Evolutionary conservation across 2,797 vertebrate genomes (phyloP).

Genomic region (Parauchenoglanis ngamensis): DNA sequence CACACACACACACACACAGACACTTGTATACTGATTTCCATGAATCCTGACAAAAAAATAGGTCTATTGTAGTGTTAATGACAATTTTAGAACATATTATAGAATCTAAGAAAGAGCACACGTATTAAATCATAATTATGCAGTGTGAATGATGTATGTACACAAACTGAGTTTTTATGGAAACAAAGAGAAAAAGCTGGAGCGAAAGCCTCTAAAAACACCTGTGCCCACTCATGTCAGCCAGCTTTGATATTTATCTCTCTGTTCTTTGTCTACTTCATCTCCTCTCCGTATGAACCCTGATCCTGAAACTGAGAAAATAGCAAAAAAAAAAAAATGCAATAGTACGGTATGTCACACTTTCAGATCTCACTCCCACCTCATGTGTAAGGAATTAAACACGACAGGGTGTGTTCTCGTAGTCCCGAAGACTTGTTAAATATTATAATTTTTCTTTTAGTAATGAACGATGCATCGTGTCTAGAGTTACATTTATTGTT

Average conservation of each 20-base stretch:
- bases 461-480: neutral
- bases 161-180: neutral
- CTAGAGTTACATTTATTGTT: neutral
- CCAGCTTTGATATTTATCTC: constrained; percentile 52
- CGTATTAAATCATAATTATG: neutral
- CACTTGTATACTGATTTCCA: constrained; percentile 37
- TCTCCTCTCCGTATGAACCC: constrained; percentile 22
- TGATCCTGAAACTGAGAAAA: neutral
- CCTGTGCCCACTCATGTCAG: constrained; percentile 41
- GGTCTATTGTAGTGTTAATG: neutral
- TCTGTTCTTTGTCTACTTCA: constrained; percentile 25
- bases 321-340: neutral
- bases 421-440: neutral
- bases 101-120: neutral
- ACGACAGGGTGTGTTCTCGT: neutral
- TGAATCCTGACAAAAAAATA: constrained; percentile 18
- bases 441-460: neutral
- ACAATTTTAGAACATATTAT: neutral
- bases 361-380: neutral
- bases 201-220: constrained; percentile 58
- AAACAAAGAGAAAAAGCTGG: constrained; percentile 40
- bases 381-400: neutral
- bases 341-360: neutral
- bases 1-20: constrained; percentile 14
- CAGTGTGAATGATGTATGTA: neutral